phyloP scores from a whole-genome alignment of 2,888 invertebrate species.

The Oscheius sp. region DNA sequence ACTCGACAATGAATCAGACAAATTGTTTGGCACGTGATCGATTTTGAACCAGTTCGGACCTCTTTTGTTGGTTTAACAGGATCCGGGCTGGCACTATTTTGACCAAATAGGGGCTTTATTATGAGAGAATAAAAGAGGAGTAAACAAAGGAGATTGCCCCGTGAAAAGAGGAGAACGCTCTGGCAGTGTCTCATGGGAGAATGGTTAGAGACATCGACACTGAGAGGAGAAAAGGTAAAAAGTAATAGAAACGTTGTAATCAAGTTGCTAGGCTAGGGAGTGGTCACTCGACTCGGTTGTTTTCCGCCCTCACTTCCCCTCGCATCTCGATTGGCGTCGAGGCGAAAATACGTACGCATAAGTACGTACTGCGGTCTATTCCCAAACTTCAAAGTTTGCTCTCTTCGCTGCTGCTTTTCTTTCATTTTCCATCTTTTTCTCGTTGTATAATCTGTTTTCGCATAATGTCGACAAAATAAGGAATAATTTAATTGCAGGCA shows the following conservation, averaged over 20 bases:
- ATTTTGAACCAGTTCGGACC: conserved; percentile 32
- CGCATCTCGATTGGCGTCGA: background rate
- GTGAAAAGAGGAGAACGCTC: no score
- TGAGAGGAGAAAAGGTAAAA: no score
- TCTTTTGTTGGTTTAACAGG: conserved; percentile 5
- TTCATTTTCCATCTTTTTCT: conserved; percentile 1
- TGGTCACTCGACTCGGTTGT: conserved; percentile 9
- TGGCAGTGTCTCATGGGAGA: no score
- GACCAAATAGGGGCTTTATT: conserved; percentile 2
- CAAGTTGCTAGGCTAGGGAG: conserved; percentile 1
- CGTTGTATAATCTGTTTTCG: background rate
- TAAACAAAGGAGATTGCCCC: no score
- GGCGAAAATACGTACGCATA: no score
- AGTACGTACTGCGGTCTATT: background rate
- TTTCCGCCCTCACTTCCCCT: background rate
- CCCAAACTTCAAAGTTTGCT: background rate
- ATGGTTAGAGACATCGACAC: no score
- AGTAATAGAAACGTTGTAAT: no score
- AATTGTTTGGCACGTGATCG: conserved; percentile 29
- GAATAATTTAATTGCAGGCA: background rate
- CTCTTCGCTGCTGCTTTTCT: background rate
- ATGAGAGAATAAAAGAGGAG: no score
- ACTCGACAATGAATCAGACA: conserved; percentile 28
- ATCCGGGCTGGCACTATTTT: conserved; percentile 14
- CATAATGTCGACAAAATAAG: background rate